A percentile compares a stretch with the other conserved stretches of the same genome.
These are phyloP conservation scores for Melanostigma gelatinosum DNA, from an alignment of 2,113 vertebrate genomes.

Conservation along the genomic window DNA sequence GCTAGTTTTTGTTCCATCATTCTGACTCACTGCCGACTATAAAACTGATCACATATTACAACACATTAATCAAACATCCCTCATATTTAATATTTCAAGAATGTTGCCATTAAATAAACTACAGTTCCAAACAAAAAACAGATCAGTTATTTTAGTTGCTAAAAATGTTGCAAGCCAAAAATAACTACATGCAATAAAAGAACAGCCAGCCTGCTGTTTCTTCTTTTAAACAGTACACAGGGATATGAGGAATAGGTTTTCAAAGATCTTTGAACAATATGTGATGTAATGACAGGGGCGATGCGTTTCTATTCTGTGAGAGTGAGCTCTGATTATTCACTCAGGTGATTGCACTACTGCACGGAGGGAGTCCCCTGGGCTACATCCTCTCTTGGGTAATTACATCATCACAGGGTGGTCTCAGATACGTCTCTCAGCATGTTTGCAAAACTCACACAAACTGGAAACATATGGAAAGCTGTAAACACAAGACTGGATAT, in stretches of 20 bases:
- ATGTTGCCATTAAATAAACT: neutral
- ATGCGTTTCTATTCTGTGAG: constrained; percentile 9
- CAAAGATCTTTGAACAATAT: neutral
- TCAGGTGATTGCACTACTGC: constrained; percentile 63
- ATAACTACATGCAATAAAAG: neutral
- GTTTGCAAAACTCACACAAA: constrained; percentile 38
- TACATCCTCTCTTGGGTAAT: constrained; percentile 62
- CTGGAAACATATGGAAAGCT: constrained; percentile 66
- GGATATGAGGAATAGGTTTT: neutral
- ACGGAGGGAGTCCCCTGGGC: constrained; percentile 27
- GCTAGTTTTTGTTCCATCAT: neutral
- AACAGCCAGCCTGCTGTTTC: neutral
- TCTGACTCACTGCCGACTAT: neutral
- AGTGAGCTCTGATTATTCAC: constrained; percentile 35
- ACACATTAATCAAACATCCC: neutral
- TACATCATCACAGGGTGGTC: constrained; percentile 64
- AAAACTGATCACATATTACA: neutral
- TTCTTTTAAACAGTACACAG: neutral
- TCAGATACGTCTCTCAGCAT: constrained; percentile 24
- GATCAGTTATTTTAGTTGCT: neutral
- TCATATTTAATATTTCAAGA: neutral
- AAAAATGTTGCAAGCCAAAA: neutral
- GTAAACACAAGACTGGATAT: constrained; percentile 42
- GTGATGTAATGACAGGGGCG: neutral
- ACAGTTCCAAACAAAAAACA: neutral